Base-by-base conservation (phyloP, 2,113 vertebrate genomes). In the Carassius gibelio region DNA sequence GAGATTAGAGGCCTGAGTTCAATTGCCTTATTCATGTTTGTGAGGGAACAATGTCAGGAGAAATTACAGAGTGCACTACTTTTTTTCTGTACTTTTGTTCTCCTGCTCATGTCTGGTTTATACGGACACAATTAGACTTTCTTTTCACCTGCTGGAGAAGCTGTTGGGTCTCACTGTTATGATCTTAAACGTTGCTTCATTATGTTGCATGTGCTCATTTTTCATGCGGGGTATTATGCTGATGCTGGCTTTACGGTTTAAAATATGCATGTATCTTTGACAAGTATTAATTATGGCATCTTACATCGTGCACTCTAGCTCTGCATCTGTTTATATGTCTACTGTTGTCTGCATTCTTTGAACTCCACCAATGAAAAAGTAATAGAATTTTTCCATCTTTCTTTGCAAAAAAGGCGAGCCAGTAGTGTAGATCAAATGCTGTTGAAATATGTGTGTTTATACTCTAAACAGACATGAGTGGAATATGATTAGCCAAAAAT, bases 21-120 rank as follows among this genome's bases (percentile, higher is more conserved):
- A 82, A 79, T 74, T 87, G 88, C 87, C 86, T 91, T 92, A 90
- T 93, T 93, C 88, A 85, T 91, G 92, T 92, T 91, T 84, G 88
- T 84, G 86, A 87, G 90, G 85, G 82, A 92, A 81, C 88, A 84
- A 90, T 90, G 90, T 92, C 90, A 90, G 86, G 75, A 26, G 87
- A 90, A 91, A 94, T 94, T 94, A 92, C 75, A 80, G 89, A 75
- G 86, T 75, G 71, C 74, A 48, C 76, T 36, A 57, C 17, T 57
- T 45, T 52, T 34, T 57, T 80, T 78, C 36, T 38, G 11, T 69
- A 71, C 64, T 71, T 83, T 82, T 86, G 61, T 88, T 82, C 77
- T 59, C 34, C 42, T 64, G 55, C 81, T 84, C 48, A 21, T 48
- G 71, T 55, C 57, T 59, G 48, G 9, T 79, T 66, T 83, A 34